Evolutionary conservation across 2,113 vertebrate genomes (phyloP).

Genomic region (Cephalopterus ornatus): DNA sequence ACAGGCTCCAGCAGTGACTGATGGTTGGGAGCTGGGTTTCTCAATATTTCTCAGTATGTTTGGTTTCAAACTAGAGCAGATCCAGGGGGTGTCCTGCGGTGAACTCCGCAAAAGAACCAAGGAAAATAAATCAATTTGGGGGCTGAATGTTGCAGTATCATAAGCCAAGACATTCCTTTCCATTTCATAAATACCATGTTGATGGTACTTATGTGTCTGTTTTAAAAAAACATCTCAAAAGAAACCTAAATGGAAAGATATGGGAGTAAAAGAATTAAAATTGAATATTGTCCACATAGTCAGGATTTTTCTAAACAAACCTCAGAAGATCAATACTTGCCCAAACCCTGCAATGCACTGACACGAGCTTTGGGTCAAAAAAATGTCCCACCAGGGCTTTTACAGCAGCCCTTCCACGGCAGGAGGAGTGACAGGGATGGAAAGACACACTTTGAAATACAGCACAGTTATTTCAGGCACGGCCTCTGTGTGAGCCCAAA

Average conservation of each 20-base stretch:
- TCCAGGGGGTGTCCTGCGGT: accelerated
- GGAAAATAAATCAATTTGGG: not conserved
- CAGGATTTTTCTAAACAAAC: not conserved
- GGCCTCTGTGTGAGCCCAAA: accelerated
- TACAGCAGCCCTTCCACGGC: not conserved
- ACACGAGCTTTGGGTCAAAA: not conserved
- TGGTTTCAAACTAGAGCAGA: not conserved
- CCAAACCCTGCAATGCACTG: not conserved
- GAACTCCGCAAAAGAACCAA: not conserved
- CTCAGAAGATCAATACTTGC: too few species aligned
- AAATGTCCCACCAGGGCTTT: not conserved
- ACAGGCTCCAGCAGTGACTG: not conserved
- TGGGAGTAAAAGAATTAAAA: not conserved
- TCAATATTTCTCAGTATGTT: not conserved
- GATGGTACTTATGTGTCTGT: not conserved
- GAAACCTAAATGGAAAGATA: not conserved
- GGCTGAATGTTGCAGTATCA: not conserved
- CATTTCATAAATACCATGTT: not conserved
- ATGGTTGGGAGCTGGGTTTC: not conserved
- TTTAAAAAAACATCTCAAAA: not conserved
- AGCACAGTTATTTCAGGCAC: not conserved
- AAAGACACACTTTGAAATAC: accelerated
- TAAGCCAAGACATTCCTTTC: not conserved
- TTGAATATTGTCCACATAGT: accelerated
- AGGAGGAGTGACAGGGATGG: not conserved